A percentile compares a stretch with the other conserved stretches of the same genome.
Evolutionary conservation across 2,113 vertebrate genomes (phyloP).

Genomic region (Podarcis cretensis): DNA sequence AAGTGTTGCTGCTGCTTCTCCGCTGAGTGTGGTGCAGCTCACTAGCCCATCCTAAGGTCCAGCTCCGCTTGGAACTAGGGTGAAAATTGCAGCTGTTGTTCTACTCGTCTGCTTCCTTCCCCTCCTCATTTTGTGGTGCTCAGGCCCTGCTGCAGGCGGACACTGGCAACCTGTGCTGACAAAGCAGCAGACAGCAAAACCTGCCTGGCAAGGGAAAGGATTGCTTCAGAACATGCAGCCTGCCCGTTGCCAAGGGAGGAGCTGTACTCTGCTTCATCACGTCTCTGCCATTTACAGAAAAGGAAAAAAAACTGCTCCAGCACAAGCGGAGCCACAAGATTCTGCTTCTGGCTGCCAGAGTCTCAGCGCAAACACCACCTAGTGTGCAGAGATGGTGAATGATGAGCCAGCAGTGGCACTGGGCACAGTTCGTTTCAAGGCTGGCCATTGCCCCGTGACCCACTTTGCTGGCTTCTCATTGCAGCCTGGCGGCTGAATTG

Average conservation of each 20-base stretch:
- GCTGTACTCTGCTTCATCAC: accelerated
- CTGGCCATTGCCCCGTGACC: neutral
- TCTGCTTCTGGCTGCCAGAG: too few relatives aligned
- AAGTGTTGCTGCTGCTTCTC: too few relatives aligned
- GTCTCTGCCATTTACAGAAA: neutral
- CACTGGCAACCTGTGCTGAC: neutral
- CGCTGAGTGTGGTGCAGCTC: neutral
- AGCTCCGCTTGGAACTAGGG: neutral
- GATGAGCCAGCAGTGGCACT: too few relatives aligned
- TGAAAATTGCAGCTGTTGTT: neutral
- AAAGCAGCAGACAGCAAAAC: neutral
- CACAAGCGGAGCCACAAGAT: neutral
- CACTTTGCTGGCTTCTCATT: neutral
- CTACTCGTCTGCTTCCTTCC: neutral
- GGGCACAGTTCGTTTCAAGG: neutral
- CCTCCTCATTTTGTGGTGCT: too few relatives aligned
- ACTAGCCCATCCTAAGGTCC: neutral
- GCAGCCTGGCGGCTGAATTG: too few relatives aligned
- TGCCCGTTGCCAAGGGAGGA: conserved; percentile 8
- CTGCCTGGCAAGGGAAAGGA: accelerated
- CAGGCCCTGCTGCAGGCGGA: neutral
- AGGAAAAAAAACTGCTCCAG: neutral
- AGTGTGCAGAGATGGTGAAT: neutral
- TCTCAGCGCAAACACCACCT: neutral
- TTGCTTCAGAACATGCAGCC: neutral